Evolutionary conservation across 1,140 invertebrate genomes (phyloP).

Genomic region (Megathymus violae): DNA sequence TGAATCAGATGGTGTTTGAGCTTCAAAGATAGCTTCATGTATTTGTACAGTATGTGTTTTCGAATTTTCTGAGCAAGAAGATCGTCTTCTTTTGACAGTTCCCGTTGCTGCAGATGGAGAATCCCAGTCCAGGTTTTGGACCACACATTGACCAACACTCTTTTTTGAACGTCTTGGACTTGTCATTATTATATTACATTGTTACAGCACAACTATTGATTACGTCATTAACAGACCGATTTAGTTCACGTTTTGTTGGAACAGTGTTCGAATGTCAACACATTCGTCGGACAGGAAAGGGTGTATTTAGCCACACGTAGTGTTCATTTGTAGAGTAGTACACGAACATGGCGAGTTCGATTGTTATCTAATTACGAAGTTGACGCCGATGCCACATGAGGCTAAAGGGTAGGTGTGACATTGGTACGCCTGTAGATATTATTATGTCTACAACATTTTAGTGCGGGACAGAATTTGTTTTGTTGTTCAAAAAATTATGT

Average conservation of each 20-base stretch:
- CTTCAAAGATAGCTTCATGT: conserved; percentile 63
- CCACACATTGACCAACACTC: conserved; percentile 59
- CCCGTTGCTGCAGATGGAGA: conserved; percentile 87
- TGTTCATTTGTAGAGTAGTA: conserved; percentile 62
- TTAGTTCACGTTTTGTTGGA: conserved; percentile 49
- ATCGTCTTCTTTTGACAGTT: conserved; percentile 86
- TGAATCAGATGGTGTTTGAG: conserved; percentile 69
- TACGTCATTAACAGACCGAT: conserved; percentile 23
- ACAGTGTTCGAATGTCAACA: conserved; percentile 51
- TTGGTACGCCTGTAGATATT: no score
- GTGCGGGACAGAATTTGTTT: no score
- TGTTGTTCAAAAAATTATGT: no score
- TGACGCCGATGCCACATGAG: conserved; percentile 60
- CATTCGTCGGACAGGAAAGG: conserved; percentile 46
- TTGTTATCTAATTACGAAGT: conserved; percentile 77
- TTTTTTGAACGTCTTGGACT: conserved; percentile 79
- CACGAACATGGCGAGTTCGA: conserved; percentile 62
- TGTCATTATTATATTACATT: conserved; percentile 76
- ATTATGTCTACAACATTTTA: no score
- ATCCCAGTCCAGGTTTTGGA: conserved; percentile 86
- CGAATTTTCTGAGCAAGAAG: conserved; percentile 79
- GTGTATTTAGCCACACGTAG: conserved; percentile 40
- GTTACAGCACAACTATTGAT: conserved; percentile 46
- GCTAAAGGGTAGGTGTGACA: no score
- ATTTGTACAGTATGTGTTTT: conserved; percentile 42